Base-by-base conservation (phyloP, 2,113 vertebrate species). In the Lamprologus speciosus region DNA sequence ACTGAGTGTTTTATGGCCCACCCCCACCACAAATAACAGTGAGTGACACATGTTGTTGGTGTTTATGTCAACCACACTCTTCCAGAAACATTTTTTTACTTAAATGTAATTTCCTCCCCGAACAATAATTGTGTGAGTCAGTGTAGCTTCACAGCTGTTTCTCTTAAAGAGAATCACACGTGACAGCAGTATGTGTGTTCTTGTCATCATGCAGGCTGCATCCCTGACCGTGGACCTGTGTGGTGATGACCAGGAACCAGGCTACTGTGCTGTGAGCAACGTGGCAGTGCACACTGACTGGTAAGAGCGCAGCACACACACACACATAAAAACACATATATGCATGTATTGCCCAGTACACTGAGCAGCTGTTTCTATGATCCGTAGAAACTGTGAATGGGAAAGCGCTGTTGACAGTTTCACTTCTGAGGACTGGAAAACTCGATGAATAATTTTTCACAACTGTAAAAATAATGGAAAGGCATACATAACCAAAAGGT, bases 161-260 rank as follows among this genome's bases (percentile, higher is more conserved):
- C 10, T 50, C 53, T 23, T 58, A 23, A 78, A 83, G 11, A 53
- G 33, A 65, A 42, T 51, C 31, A 54, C 60, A 73, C 5, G 4
- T 92, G 83, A 81, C 84, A 33, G 45, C 17, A 51, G 17, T 12
- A 37, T 19, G 75, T 89, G 81, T 85, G 26, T 83, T 85, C 28
- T 5, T 82, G 8, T 83, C 31, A 4, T 82, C 63, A 2, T n/a
- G 13, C 57, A 99, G 99, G 98, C 98, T 4, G 98, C 98, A 0
- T 99, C 99, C 4, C 95, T 99, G 88, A 99, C 99, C 0, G 97
- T 99, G 80, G 98, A 99, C 93, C 96, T 98, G 21, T 99, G 99
- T 88, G 97, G 97, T 1, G 98, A 99, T 26, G 97, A 98, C 90
- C 97, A 98, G 93, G 98, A 99, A 75, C 96, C 97, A 7, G 98